Conservation (phyloP, 1,140 invertebrate species). For the Pogonomyrmex californicus region DNA sequence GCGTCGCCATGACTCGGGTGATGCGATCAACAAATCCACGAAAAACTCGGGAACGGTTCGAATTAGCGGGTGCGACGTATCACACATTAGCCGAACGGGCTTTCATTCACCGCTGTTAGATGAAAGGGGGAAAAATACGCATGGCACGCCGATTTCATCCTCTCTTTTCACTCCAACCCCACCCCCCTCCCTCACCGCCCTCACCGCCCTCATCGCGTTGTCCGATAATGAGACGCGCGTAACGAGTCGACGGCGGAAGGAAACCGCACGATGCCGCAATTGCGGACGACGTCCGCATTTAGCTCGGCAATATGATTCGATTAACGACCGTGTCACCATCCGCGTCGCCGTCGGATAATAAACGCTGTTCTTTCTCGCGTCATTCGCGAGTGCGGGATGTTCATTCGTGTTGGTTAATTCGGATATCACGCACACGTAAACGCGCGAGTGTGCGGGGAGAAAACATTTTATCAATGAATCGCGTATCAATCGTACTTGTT, state of each 20-base stretch:
- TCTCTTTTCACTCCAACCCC: background rate
- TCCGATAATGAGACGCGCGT: conserved; percentile 44
- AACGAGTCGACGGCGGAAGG: conserved; percentile 39
- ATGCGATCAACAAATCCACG: too few relatives aligned
- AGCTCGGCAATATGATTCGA: conserved; percentile 27
- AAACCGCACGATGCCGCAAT: conserved; percentile 43
- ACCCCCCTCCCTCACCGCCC: background rate
- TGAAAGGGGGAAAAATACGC: conserved; percentile 15
- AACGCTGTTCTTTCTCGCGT: conserved; percentile 7
- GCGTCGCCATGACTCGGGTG: too few relatives aligned
- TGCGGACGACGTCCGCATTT: conserved; percentile 30
- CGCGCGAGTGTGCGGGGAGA: too few relatives aligned
- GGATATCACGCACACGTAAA: background rate
- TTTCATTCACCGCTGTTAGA: conserved; percentile 25
- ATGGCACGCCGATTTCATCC: conserved; percentile 27
- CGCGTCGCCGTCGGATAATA: conserved; percentile 6
- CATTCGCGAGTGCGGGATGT: background rate
- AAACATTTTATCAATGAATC: background rate
- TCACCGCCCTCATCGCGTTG: too few relatives aligned
- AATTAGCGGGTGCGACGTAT: conserved; percentile 25
- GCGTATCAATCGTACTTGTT: background rate
- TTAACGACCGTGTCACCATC: conserved; percentile 7
- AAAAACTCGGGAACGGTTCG: conserved; percentile 1
- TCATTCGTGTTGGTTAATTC: conserved; percentile 5
- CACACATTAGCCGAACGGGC: background rate